Conservation (phyloP, 2,797 vertebrate genomes). For the Xenopus petersii region DNA sequence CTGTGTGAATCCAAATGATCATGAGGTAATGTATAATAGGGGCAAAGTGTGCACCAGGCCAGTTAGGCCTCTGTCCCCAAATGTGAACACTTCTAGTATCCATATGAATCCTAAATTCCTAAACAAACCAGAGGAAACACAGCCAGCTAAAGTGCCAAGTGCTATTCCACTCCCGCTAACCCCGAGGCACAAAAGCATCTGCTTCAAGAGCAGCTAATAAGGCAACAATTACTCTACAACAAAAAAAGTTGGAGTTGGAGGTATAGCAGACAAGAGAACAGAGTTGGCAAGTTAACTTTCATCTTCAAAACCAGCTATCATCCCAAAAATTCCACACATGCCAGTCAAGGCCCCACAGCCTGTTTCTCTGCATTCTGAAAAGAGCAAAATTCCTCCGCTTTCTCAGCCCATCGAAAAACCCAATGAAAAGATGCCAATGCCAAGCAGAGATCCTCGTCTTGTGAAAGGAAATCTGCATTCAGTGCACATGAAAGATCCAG, state of each 20-base stretch:
- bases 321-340: constrained; percentile 56
- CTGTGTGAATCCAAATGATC: too few species aligned
- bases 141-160: constrained; percentile 65
- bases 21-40: too few species aligned
- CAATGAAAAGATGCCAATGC: constrained; percentile 74
- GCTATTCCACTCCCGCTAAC: constrained; percentile 72
- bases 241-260: too few species aligned
- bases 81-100: constrained; percentile 92
- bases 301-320: constrained; percentile 55
- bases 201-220: constrained; percentile 88
- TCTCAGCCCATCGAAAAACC: constrained; percentile 70
- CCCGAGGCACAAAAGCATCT: constrained; percentile 77
- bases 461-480: constrained; percentile 71
- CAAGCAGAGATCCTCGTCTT: constrained; percentile 88
- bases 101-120: constrained; percentile 98
- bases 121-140: constrained; percentile 76
- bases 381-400: constrained; percentile 62
- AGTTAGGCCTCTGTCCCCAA: constrained; percentile 91
- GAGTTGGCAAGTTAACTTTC: too few species aligned
- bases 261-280: too few species aligned
- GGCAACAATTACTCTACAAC: constrained; percentile 71
- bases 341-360: constrained; percentile 59
- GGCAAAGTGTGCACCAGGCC: constrained; percentile 74
- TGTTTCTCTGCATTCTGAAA: constrained; percentile 55
- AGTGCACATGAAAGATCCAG: constrained; percentile 77